Base-by-base conservation (phyloP, 1,140 invertebrate species). In the Wiebesia pumilae region DNA sequence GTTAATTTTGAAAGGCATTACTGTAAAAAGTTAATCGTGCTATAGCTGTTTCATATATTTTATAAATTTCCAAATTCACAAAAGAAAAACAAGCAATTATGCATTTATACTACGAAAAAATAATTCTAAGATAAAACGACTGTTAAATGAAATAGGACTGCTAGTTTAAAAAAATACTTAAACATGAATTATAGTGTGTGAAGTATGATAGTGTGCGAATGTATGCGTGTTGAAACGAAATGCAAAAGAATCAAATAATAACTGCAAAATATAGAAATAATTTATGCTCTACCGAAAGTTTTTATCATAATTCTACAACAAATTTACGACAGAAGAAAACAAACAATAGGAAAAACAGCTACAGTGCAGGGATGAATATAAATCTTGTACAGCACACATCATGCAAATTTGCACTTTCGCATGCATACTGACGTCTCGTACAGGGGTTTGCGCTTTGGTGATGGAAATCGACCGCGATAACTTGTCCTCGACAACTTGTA, bases 401-500 rank as follows among this genome's bases (percentile, higher is more conserved):
- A 83, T 84, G 81, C 85, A 88, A 69, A 43, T 47, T 80, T 85
- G 43, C 33, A 54, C 16, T 87, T 81, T 84, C 35, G 75, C 89
- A 81, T 88, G 82, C 88, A 90, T 93, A 93, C 92, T 93, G 90
- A 94, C 93, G 87, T 93, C 91, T 91, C 90, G 90, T 75, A 90
- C 78, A 81, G 91, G 90, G 73, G 91, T 91, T 90, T 92, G 91
- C 40, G 91, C 91, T 91, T 93, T 93, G 83, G 87, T 90, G 83
- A 91, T 91, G 35, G 92, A 91, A 83, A 92, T 93, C 71, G 93
- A 93, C 88, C 92, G 91, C 30, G 91, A 92, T 77, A 89, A 91
- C 85, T 93, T 93, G 69, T 94, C 93, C 47, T 94, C 93, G 77
- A 92, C 89, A 65, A 93, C 91, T 89, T 93, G 91, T 89, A 93